Evolutionary conservation across 2,113 vertebrate genomes (phyloP), one percentile per base, ranked within the genome.

Genomic region (Poeciliopsis turrubarensis): DNA sequence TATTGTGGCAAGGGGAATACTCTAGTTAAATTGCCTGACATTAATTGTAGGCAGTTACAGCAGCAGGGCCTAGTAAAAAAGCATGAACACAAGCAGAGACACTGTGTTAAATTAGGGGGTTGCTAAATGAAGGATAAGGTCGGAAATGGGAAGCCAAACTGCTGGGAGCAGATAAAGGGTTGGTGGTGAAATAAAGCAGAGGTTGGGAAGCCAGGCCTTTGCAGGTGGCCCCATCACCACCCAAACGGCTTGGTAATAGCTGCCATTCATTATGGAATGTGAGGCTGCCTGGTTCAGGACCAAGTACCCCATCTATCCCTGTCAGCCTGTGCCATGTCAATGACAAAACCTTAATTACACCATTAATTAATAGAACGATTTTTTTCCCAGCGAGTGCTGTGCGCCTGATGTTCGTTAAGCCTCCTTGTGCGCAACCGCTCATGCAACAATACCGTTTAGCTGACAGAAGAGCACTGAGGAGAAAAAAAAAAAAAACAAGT

Each of bases 351-450:
- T 97, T 98, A 98, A 99, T 99, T 99, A 98, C 95, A 94, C 94
- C 96, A 98, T 98, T 98, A 98, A 99, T 99, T 98, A 99, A 98
- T 97, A 96, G 95, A 95, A 96, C 90, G 94, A 95, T 96, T 98
- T 96, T 31, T 44, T 95, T 87, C 87, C 76, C 85, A 95, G 89
- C 92, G 92, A 93, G 93, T 94, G 94, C 94, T 94, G 94, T 80
- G 93, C 92, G 94, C 94, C 96, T 96, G 94, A 94, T 95, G 94
- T 95, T 97, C 94, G 95, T 96, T 97, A 96, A 94, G 94, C 94
- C 92, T 92, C 93, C 94, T 95, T 91, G 89, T 95, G 94, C 96
- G 94, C 94, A 89, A 96, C 96, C 93, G 94, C 94, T 95, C 88
- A 83, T 82, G 84, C 84, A 88, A 86, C 81, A 65, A 78, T 87